Base-by-base conservation (phyloP, 1,140 invertebrate genomes). In the Orchesella cincta region DNA sequence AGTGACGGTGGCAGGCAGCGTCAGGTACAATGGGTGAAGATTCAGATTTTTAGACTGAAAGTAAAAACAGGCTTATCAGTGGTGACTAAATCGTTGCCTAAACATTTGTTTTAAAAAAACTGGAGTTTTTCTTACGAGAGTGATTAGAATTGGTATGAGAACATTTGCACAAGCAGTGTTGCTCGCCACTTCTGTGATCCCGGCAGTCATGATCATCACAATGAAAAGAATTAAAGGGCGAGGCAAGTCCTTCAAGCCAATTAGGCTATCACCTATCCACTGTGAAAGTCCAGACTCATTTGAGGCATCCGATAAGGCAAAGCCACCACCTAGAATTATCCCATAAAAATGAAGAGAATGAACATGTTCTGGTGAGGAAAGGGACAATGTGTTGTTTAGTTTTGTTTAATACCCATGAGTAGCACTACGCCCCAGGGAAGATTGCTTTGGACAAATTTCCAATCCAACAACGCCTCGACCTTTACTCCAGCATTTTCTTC, bases 241-340 rank as follows among this genome's bases (percentile, higher is more conserved):
- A 14, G 85, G 83, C 12, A 87, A 72, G 23, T 79, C 76, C 1
- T 77, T 75, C 1, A 88, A 85, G 86, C 80, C 78, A 12, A 82
- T 75, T 33, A 83, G 85, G 12, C 91, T 88, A 0, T 88, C 82
- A 0, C 93, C 93, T 73, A 96, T 88, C 85, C 92, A 88, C 1
- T 85, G 83, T 0, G 93, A 94, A 79, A 96, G 88, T 0, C 91
- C 91, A 0, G 93, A 94, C 18, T 86, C 87, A 81, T 93, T 90
- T 79, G 92, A 93, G 70, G 92, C 94, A 70, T 93, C 89, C 0
- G 95, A 94, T 31, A 97, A 87, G 0, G 95, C 94, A 85, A 96
- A 96, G 0, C 95, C 95, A 51, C 93, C 94, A 36, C 93, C 90
- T 83, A n/a, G n/a, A n/a, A n/a, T n/a, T n/a, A n/a, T n/a, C n/a